phyloP scores from a whole-genome alignment of 1,140 invertebrate species.

The Mamestra configurata region DNA sequence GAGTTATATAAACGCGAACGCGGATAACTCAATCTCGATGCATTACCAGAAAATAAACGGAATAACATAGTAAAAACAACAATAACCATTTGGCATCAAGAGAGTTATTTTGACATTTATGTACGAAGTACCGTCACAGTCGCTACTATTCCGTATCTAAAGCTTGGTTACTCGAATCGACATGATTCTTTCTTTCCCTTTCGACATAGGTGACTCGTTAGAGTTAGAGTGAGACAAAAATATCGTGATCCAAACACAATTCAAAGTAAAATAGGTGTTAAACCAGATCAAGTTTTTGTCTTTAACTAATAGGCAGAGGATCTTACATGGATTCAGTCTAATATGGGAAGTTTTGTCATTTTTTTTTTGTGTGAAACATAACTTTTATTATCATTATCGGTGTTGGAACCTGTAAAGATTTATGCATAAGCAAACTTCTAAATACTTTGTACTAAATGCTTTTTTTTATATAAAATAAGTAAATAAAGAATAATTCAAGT shows the following conservation, averaged over 20 bases:
- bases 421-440: too few relatives aligned
- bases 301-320: conserved; percentile 1
- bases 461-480: too few relatives aligned
- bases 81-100: conserved; percentile 80
- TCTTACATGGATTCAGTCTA: neutral
- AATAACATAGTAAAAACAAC: conserved; percentile 76
- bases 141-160: conserved; percentile 10
- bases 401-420: too few relatives aligned
- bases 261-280: neutral
- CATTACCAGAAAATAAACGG: conserved; percentile 62
- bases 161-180: neutral
- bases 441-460: too few relatives aligned
- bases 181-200: neutral
- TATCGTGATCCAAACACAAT: neutral
- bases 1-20: conserved; percentile 46
- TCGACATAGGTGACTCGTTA: neutral
- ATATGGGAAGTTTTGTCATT: neutral
- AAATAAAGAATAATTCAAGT: too few relatives aligned
- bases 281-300: conserved; percentile 20
- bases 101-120: conserved; percentile 84
- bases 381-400: too few relatives aligned
- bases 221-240: neutral
- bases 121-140: conserved; percentile 52
- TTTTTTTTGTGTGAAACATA: too few relatives aligned
- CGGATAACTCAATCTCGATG: conserved; percentile 77